Evolutionary conservation across 2,113 vertebrate species (phyloP), one percentile per base, ranked within the genome.

Genomic region (Periophthalmodon schlosseri): DNA sequence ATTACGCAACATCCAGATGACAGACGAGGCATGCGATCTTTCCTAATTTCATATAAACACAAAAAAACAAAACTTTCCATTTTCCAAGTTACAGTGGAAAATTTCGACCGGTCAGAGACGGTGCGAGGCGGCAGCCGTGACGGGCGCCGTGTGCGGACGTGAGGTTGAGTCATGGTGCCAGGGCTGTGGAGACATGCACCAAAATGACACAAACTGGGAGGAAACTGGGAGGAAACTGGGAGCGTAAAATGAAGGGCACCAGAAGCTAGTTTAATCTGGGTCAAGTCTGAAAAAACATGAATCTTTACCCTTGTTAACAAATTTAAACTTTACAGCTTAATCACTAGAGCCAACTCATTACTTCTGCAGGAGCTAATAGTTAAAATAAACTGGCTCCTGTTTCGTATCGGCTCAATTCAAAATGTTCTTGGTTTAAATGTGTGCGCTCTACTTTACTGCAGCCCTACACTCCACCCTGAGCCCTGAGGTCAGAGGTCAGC

Each of bases 1-100:
- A 57, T 79, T 84, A 72, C 63, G 83, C 58, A 88, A 84, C 74
- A 46, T 0, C 83, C 81, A 70, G 84, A 33, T 15, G 57, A 16
- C 69, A 78, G 58, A 76, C 73, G 44, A 21, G 74, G 28, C 57
- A 0, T 11, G 21, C 2, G 54, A 63, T 34, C 57, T 57, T 66
- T 7, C 49, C 57, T 71, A 11, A 74, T 70, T n/a, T 60, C 56
- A 15, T 56, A 13, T 50, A 34, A 49, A 64, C 46, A 21, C 1
- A 13, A 47, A 44, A 10, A 44, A 44, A 28, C 28, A 13, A 28
- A 21, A n/a, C 7, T 3, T 63, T 12, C 23, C 33, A 9, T 57
- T 75, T 68, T 39, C 47, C 63, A 69, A 75, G 18, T 52, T 39
- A 15, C 65, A 33, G 23, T 68, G 76, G 80, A 83, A 81, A 71